Conservation (phyloP, 2,113 vertebrate species). For the Pelodiscus sinensis region DNA sequence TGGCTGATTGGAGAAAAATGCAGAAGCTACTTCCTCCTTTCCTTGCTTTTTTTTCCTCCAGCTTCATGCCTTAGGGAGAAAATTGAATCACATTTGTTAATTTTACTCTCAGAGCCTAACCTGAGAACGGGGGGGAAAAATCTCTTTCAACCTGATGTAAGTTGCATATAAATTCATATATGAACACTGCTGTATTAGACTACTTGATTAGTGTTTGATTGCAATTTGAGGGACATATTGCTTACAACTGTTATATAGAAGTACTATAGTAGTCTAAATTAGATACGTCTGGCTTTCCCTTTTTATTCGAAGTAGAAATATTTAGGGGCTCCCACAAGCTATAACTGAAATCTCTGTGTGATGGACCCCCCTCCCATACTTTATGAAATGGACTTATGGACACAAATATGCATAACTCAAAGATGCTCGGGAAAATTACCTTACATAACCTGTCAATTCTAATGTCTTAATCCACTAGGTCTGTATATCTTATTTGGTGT, state of each 20-base stretch:
- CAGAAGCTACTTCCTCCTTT: conserved; percentile 60
- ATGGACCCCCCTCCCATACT: too few species aligned
- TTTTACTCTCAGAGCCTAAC: conserved; percentile 51
- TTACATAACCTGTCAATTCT: too few species aligned
- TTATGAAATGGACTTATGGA: too few species aligned
- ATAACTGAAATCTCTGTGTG: conserved; percentile 27
- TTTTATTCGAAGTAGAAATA: conserved; percentile 47
- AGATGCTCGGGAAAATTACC: too few species aligned
- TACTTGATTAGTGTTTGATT: conserved; percentile 46
- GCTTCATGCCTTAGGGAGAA: conserved; percentile 52
- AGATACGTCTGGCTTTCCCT: background rate
- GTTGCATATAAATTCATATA: conserved; percentile 38
- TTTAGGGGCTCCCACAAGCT: background rate
- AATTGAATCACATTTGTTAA: conserved; percentile 62
- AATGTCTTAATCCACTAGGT: too few species aligned
- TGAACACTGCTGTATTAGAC: conserved; percentile 31
- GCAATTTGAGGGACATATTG: conserved; percentile 28
- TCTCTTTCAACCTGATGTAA: conserved; percentile 26
- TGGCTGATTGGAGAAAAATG: conserved; percentile 69
- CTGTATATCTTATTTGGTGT: too few species aligned
- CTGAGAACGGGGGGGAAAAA: conserved; percentile 1
- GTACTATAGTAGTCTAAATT: background rate
- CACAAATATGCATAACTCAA: too few species aligned
- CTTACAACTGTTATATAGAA: conserved; percentile 15
- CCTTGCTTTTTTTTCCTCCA: conserved; percentile 55